Base-by-base conservation (phyloP, 2,113 vertebrate genomes). In the Meleagris gallopavo region DNA sequence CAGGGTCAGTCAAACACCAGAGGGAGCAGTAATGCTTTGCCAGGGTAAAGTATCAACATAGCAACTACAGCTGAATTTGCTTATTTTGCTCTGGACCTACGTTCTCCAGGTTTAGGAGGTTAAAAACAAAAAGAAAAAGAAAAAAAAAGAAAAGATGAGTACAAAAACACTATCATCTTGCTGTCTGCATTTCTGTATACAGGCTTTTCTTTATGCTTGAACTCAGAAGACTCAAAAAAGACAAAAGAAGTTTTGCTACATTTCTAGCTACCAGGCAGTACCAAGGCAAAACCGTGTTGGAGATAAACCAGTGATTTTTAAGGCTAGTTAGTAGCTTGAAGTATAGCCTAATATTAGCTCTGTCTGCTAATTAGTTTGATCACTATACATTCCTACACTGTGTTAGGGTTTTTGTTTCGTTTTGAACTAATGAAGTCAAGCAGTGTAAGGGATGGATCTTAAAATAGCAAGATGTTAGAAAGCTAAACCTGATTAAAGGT, bases 21-120 rank as follows among this genome's bases (percentile, higher is more conserved):
- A 94, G 93, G 90, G 85, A 91, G 88, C 2, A 78, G 79, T 32
- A 43, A 52, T 34, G 82, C 86, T 85, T 88, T 80, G 64, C 82
- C 32, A 27, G 38, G 34, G 71, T 8, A 74, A 65, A 30, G 64
- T 32, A 25, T 36, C 72, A 15, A 2, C 15, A 1, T 1, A 66
- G 83, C 72, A 77, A 67, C 85, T 66, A 54, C 74, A 34, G 40
- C 52, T 43, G 36, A 10, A 60, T 66, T 40, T 61, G 48, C 45
- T 61, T n/a, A 0, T 0, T 62, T 62, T 77, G 64, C 60, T 54
- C 3, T 73, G 45, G 75, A 5, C 8, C 15, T 10, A 11, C 43
- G 0, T 79, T 66, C 15, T 27, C 40, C 36, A 11, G 66, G 52
- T 36, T 54, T 50, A 17, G 16, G 17, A 46, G 76, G 30, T 60